Evolutionary conservation across 2,113 vertebrate genomes (phyloP).

Genomic region (Leucopsar rothschildi): DNA sequence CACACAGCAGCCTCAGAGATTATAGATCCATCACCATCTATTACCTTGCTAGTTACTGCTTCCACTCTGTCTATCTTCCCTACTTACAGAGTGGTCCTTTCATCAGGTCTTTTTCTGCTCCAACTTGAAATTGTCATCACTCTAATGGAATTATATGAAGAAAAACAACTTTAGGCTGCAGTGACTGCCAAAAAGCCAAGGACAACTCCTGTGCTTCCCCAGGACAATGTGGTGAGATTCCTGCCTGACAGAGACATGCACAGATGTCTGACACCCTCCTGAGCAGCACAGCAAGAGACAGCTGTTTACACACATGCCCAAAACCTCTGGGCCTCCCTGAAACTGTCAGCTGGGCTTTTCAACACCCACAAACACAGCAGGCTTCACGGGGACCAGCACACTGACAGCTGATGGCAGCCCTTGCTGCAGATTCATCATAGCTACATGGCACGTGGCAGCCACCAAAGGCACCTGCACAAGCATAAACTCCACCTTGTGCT

Average conservation of each 20-base stretch:
- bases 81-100: conserved; percentile 32
- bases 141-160: conserved; percentile 51
- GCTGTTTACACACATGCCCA: background rate
- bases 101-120: conserved; percentile 48
- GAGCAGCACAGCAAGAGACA: background rate
- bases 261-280: background rate
- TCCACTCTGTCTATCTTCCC: conserved; percentile 52
- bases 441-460: accelerated
- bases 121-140: conserved; percentile 58
- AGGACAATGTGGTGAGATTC: background rate
- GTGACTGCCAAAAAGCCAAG: conserved; percentile 47
- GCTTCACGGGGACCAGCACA: background rate
- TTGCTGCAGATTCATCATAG: background rate
- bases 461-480: accelerated
- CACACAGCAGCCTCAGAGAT: conserved; percentile 55
- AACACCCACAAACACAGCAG: background rate
- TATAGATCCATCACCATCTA: conserved; percentile 65
- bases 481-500: background rate
- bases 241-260: background rate
- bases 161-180: conserved; percentile 11
- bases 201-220: background rate
- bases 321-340: background rate
- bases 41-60: conserved; percentile 61
- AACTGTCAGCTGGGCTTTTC: background rate
- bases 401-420: background rate